Base-by-base conservation (phyloP, 2,888 invertebrate genomes). In the Athalia cordata region DNA sequence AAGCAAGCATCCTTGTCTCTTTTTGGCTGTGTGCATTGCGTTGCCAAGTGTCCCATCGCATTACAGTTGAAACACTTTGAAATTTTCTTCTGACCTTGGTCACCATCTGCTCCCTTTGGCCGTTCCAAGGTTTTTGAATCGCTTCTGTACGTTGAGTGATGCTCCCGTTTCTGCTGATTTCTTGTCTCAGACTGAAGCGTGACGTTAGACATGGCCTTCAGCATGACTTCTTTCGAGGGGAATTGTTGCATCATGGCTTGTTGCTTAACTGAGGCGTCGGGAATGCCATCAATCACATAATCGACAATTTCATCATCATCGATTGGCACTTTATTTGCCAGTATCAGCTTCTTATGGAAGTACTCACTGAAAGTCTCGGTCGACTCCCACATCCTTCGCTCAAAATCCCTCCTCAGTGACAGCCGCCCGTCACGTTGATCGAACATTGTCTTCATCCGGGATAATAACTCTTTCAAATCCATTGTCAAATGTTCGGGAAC, bases 401-500 rank as follows among this genome's bases (percentile, higher is more conserved):
- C 72, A 45, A 79, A 79, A 11, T 78, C 67, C 62, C 76, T 79
- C 11, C 79, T 49, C 70, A 81, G 43, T 8, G 78, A 70, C 29
- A 81, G 49, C 75, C 62, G 78, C 3, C 13, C n/a, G 5, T 77
- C 80, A 7, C 80, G 68, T 52, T 79, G 81, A 15, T 79, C 77
- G 43, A 80, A 82, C 81, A 82, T 81, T 15, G 50, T 29, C 29
- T 78, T 72, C 78, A 82, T 81, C 52, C 79, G 67, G 3, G 3
- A 15, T 43, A 82, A 15, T 49, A 81, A 43, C 52, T 82, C 79
- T 0, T 81, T 79, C 5, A 80, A 66, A 11, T 70, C 55, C 61
- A 81, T 64, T 11, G 70, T 52, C 13, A 80, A 68, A 52, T 81
- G 81, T 43, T 81, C 81, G 4, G 76, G 75, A 61, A 70, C 76